These are phyloP conservation scores for Agonopterix heracliana DNA, from an alignment of 2,888 invertebrate genomes.

Conservation along the genomic window DNA sequence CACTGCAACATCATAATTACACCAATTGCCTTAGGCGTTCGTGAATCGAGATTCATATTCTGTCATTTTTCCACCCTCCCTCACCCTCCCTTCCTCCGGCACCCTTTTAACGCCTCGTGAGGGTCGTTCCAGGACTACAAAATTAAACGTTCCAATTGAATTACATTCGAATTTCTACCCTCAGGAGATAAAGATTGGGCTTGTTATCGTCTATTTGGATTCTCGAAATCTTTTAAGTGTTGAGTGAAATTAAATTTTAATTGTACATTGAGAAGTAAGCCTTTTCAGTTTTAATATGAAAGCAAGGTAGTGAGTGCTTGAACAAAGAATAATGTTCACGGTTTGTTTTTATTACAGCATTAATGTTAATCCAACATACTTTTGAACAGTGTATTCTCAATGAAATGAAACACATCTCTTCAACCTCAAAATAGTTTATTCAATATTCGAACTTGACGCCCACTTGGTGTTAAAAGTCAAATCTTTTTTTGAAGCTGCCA, in stretches of 20 bases:
- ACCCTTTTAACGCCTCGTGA: slow-evolving; percentile 57
- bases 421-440: too few species aligned
- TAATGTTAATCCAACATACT: too few species aligned
- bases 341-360: too few species aligned
- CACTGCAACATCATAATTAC: slow-evolving; percentile 41
- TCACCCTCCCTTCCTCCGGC: slow-evolving; percentile 43
- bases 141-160: slow-evolving; percentile 59
- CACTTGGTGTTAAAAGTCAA: too few species aligned
- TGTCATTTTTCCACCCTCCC: slow-evolving; percentile 43
- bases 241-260: slow-evolving; percentile 13
- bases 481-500: too few species aligned
- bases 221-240: slow-evolving; percentile 21
- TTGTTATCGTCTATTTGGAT: slow-evolving; percentile 31
- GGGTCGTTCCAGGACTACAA: slow-evolving; percentile 38
- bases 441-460: too few species aligned
- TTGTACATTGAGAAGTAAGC: not conserved
- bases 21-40: slow-evolving; percentile 32
- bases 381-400: too few species aligned
- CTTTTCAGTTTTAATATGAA: too few species aligned
- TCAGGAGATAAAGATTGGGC: slow-evolving; percentile 34
- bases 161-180: slow-evolving; percentile 49
- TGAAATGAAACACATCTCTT: too few species aligned
- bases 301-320: too few species aligned
- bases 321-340: too few species aligned
- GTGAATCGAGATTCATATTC: not conserved